These are phyloP conservation scores for Neodiprion pinetum DNA, from an alignment of 1,140 invertebrate genomes.

Conservation along the genomic window DNA sequence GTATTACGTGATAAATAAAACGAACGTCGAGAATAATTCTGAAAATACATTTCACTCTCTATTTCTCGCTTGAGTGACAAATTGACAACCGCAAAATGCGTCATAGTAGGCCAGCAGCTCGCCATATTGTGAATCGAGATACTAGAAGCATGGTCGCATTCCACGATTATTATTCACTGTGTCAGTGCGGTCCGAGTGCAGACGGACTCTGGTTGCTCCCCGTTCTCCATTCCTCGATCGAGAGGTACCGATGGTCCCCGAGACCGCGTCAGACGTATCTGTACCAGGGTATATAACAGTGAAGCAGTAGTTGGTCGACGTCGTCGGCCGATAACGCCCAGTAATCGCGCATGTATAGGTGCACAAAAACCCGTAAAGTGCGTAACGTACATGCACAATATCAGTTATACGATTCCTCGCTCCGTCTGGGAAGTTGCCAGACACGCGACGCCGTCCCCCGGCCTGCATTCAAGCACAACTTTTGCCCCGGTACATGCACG, in stretches of 20 bases:
- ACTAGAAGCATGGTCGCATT: not conserved
- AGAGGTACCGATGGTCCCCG: too few relatives aligned
- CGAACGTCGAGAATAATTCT: not conserved
- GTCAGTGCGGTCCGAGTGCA: not conserved
- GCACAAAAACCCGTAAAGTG: not conserved
- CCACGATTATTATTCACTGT: slow-evolving; percentile 1
- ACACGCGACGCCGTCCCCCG: not conserved
- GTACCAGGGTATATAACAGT: not conserved
- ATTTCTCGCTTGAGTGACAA: too few relatives aligned
- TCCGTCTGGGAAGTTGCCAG: not conserved
- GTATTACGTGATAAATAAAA: not conserved
- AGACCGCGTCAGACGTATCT: not conserved
- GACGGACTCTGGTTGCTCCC: too few relatives aligned
- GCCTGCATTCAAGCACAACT: too few relatives aligned
- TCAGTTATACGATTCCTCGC: not conserved
- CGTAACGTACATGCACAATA: not conserved
- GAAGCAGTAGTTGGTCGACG: too few relatives aligned
- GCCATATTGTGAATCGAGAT: not conserved
- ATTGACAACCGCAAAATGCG: too few relatives aligned
- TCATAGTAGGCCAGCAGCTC: not conserved
- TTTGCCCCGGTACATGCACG: too few relatives aligned
- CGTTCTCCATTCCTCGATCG: too few relatives aligned
- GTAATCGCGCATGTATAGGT: too few relatives aligned
- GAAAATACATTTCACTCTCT: too few relatives aligned
- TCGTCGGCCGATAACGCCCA: too few relatives aligned